Base-by-base conservation (phyloP, 2,888 invertebrate species). In the Helicoverpa assulta region DNA sequence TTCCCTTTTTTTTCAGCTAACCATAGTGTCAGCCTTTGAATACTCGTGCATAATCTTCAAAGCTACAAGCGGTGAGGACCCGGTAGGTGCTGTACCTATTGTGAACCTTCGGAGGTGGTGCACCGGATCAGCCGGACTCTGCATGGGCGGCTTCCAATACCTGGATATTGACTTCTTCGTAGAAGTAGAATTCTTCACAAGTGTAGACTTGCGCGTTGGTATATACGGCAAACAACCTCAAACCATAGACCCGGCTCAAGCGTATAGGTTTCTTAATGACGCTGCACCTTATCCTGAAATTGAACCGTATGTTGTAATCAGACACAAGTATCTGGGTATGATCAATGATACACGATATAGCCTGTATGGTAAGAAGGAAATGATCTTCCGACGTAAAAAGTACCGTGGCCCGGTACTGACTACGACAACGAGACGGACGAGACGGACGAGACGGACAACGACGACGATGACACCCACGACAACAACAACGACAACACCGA, bases 31-130 rank as follows among this genome's bases (percentile, higher is more conserved):
- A n/a, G 47, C 12, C n/a, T 47, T 47, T n/a, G 47, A 47, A 47
- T 47, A 47, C n/a, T n/a, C 47, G 12, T 47, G 47, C 47, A n/a
- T 47, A n/a, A n/a, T 47, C n/a, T 47, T 47, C 47, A 47, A 47
- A 47, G 43, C 43, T 16, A 16, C 6, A 5, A 16, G 43, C 43
- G 5, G 10, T 40, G 43, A 43, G 5, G 5, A 40, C 16, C 6
- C 5, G 16, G 16, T 4, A 26, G 43, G 16, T 5, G 16, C 43
- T 5, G 6, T 10, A 14, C 43, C 43, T 5, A 16, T 16, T 6
- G 5, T 47, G 16, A 16, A 47, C 47, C 47, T 47, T 16, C 47
- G 47, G 12, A 47, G 16, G n/a, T 47, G 47, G 47, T 47, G 47
- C 47, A n/a, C 6, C 16, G 47, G n/a, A 5, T n/a, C 16, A 6